Evolutionary conservation across 2,113 vertebrate species (phyloP), one percentile per base, ranked within the genome.

Genomic region (Smithornis capensis): DNA sequence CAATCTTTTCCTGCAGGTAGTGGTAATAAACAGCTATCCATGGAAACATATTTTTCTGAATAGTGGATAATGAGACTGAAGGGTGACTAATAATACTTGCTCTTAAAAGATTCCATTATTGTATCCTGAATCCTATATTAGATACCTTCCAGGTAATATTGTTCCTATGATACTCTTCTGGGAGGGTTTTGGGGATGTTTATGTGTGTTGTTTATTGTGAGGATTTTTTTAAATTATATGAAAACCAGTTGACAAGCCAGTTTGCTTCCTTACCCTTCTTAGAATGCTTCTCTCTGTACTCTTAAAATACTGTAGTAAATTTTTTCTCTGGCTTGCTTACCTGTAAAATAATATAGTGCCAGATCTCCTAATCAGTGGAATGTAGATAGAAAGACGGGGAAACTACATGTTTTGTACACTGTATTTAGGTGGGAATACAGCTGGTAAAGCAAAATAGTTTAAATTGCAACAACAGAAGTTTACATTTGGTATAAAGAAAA

Each of bases 151-250:
- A 11, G 17, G 23, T 86, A 44, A 6, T 74, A 13, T 57, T 65
- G 79, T 62, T 76, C 8, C 45, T 60, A 25, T 53, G 21, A 59
- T 50, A 63, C 14, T 88, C 17, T 53, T 59, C 14, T 31, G 50
- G 55, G 19, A 47, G 37, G 14, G 12, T 3, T 29, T n/a, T 2
- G 12, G 7, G 7, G 7, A 22, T 7, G 0, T 6, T 45, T 78
- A 4, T n/a, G 8, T 67, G 13, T 40, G 8, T 16, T 64, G 13
- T 2, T 56, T 81, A 33, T 56, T 56, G 17, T 38, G 24, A 15
- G 24, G 17, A 9, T 44, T 59, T 47, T 49, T 31, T 13, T 70
- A 25, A 16, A 49, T 31, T 60, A 23, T 21, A 68, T 14, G 33
- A 82, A 91, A 83, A 52, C 16, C 53, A 49, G 13, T 11, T 69